Base-by-base conservation (phyloP, 2,797 vertebrate genomes). In the Anabacerthia variegaticeps region DNA sequence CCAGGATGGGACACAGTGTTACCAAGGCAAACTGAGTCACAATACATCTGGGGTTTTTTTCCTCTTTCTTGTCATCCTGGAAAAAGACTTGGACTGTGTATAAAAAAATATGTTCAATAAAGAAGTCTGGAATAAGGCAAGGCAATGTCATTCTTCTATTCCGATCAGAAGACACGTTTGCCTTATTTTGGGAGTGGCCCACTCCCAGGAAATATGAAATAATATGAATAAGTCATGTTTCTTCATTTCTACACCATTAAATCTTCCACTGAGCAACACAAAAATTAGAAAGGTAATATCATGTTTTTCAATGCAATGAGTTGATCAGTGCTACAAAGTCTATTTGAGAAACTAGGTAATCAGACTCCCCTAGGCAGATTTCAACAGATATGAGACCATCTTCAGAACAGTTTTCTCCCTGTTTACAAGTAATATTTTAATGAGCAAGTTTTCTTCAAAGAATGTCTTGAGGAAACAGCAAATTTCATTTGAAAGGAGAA, bases 351-450 rank as follows among this genome's bases (percentile, higher is more conserved):
- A 79, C 18, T 48, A 75, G 55, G 39, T 41, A 76, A 88, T 82
- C 27, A 43, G 56, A 67, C 75, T 56, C 49, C 76, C 73, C 56
- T 69, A 75, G 80, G 76, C 75, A 86, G 43, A 43, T 86, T 94
- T 82, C 55, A 74, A 67, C 43, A 77, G 39, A 71, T 37, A 28
- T 10, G 18, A 81, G 43, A 52, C 48, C 66, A 43, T 44, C 16
- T 39, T 85, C 58, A 23, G 54, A 41, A 56, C 20, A 14, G 7
- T 66, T 80, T 85, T 59, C 20, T 85, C 12, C 73, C 56, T 73
- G 12, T 32, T 86, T 84, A 69, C 34, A 71, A 68, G 92, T 84
- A 93, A 62, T 87, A 79, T 58, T 89, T 81, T 94, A 94, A 94
- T 77, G 18, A 94, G 14, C 17, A 75, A 67, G 19, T 82, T 90